Conservation (phyloP, 2,113 vertebrate genomes). For the Paradoxurus hermaphroditus region DNA sequence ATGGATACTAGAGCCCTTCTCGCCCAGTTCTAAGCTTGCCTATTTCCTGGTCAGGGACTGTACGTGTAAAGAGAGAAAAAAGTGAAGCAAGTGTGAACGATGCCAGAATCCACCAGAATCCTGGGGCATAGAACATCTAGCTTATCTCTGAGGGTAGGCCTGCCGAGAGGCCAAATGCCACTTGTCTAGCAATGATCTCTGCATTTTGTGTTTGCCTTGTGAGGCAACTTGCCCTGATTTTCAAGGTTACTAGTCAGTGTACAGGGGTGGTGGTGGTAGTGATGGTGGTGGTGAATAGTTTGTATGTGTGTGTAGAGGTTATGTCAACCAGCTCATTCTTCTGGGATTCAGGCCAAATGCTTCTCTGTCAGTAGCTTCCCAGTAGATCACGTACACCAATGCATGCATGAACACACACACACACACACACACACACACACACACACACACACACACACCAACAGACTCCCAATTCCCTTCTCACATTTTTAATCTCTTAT, state of each 20-base stretch:
- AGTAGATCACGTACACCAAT: background rate
- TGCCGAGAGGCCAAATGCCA: background rate
- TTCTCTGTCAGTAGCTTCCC: background rate
- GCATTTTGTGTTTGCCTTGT: background rate
- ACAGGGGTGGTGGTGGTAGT: background rate
- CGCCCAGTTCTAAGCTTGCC: background rate
- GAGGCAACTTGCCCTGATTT: background rate
- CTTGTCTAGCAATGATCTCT: background rate
- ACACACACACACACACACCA: rapidly evolving
- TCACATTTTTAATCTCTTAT: background rate
- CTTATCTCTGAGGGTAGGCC: background rate
- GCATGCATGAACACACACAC: too few species aligned
- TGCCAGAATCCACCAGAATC: background rate
- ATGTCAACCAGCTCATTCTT: background rate
- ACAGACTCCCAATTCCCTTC: background rate
- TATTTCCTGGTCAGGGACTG: background rate
- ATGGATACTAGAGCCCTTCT: background rate
- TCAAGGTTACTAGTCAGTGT: background rate
- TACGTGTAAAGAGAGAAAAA: background rate
- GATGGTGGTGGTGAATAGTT: background rate
- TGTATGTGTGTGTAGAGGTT: background rate
- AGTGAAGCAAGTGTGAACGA: background rate
- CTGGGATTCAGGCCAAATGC: background rate
- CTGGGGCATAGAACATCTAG: background rate
- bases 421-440: background rate